Percentiles rank a stretch among this genome's conserved stretches.
phyloP scores from a whole-genome alignment of 2,113 vertebrate species.

The Pandion haliaetus region DNA sequence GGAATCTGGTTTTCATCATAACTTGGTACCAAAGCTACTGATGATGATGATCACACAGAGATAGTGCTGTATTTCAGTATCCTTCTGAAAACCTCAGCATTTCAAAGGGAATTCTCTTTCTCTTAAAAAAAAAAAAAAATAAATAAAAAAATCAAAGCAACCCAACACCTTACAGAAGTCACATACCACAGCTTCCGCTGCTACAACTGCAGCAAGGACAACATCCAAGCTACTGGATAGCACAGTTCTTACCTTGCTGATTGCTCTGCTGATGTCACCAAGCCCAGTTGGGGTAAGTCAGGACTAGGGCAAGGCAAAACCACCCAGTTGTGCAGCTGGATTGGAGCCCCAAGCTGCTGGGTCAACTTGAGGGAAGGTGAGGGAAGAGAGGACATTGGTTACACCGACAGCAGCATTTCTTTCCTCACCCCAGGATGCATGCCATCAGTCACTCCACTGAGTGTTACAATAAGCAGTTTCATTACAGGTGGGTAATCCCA shows the following conservation, averaged over 20 bases:
- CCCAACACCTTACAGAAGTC: not conserved
- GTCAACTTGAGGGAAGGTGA: not conserved
- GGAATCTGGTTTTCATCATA: conserved; percentile 40
- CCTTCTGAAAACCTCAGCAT: not conserved
- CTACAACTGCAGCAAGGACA: not conserved
- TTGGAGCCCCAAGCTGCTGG: not conserved
- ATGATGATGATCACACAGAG: not conserved
- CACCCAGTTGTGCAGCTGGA: not conserved
- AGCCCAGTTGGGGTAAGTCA: not conserved
- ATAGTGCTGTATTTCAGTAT: not conserved
- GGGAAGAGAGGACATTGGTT: not conserved
- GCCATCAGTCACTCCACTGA: too few relatives aligned
- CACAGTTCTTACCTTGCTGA: not conserved
- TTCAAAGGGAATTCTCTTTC: not conserved
- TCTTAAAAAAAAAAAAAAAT: not conserved
- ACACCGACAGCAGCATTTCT: not conserved
- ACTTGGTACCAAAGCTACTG: conserved; percentile 1
- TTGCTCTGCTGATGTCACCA: not conserved
- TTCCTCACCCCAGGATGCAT: not conserved
- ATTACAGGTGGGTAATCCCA: not conserved
- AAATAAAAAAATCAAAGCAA: not conserved
- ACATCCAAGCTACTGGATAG: rapidly evolving
- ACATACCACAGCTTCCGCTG: rapidly evolving
- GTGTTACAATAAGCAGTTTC: not conserved
- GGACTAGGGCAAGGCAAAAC: not conserved